These are phyloP conservation scores for Monodelphis domestica DNA, from an alignment of 2,797 vertebrate genomes.

Conservation along the genomic window DNA sequence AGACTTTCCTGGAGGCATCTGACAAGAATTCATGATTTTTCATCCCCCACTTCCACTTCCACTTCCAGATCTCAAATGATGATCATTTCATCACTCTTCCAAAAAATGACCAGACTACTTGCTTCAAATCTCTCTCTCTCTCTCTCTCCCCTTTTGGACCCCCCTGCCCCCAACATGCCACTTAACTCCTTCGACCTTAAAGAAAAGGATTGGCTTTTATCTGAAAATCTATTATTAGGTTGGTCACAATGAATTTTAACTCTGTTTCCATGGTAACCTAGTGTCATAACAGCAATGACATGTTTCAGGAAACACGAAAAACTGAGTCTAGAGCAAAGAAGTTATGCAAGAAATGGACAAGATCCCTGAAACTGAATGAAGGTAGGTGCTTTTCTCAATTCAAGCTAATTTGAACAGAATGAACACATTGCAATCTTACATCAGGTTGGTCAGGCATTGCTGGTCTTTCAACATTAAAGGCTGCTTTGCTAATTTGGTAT, in stretches of 20 bases:
- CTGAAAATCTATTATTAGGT: slow-evolving; percentile 78
- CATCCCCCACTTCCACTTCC: background rate
- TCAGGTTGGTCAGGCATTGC: background rate
- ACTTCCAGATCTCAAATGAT: background rate
- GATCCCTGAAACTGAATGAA: background rate
- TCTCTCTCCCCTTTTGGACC: background rate
- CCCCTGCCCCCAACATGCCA: background rate
- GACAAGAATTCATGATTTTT: background rate
- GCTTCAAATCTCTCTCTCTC: background rate
- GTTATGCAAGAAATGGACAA: background rate
- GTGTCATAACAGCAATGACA: slow-evolving; percentile 57
- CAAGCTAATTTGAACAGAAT: background rate
- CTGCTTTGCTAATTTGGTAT: too few relatives aligned
- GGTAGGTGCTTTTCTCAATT: rapidly evolving
- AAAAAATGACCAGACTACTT: background rate
- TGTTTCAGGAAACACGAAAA: too few relatives aligned
- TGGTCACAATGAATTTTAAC: slow-evolving; percentile 63
- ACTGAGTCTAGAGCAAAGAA: slow-evolving; percentile 32
- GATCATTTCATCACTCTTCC: background rate
- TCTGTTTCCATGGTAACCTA: slow-evolving; percentile 78
- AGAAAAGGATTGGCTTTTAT: slow-evolving; percentile 23
- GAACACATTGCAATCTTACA: rapidly evolving
- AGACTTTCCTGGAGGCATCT: background rate
- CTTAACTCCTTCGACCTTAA: background rate
- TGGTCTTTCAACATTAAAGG: background rate